Base-by-base conservation (phyloP, 2,888 invertebrate species). In the Drosophila multiciliata region DNA sequence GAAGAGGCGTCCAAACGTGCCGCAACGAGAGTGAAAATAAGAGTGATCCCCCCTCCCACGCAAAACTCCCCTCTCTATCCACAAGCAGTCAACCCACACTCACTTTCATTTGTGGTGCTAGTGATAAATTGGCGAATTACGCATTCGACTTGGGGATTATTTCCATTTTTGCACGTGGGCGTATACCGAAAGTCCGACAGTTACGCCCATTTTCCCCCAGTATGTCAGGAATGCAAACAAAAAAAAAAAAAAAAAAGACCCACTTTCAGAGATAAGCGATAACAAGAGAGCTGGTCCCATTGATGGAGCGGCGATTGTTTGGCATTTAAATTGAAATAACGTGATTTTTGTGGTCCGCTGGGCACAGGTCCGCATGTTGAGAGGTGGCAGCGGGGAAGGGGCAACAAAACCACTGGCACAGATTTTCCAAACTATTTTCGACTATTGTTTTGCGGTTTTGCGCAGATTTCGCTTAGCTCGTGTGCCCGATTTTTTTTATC, bases 81-180 rank as follows among this genome's bases (percentile, higher is more conserved):
- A 59, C 45, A 42, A 38, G 73, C 54, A 20, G 73, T 61, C 8
- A 23, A 54, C 88, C 86, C 86, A 82, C 87, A 77, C 74, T 68
- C 55, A 36, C 66, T 71, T 66, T 80, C 66, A 58, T 71, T 72
- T 38, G 49, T 45, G 54, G 0, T 29, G n/a, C 71, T 52, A 55
- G 73, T 87, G 87, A 87, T 90, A 85, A 89, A 87, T 87, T 89
- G 87, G 89, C 90, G 73, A 86, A 89, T 88, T 88, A 89, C 90
- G 83, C 87, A 89, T 67, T 57, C 73, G 72, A 36, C 59, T 67
- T 49, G 48, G 62, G 63, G 87, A 78, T 78, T 88, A 84, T 81
- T 73, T 90, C 66, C 72, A 78, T 70, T 76, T 88, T 78, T 62
- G 84, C 87, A 78, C 80, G 87, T 87, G 87, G 87, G 87, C 87